Conservation (phyloP, 2,797 vertebrate genomes). For the Darevskia nairensis region DNA sequence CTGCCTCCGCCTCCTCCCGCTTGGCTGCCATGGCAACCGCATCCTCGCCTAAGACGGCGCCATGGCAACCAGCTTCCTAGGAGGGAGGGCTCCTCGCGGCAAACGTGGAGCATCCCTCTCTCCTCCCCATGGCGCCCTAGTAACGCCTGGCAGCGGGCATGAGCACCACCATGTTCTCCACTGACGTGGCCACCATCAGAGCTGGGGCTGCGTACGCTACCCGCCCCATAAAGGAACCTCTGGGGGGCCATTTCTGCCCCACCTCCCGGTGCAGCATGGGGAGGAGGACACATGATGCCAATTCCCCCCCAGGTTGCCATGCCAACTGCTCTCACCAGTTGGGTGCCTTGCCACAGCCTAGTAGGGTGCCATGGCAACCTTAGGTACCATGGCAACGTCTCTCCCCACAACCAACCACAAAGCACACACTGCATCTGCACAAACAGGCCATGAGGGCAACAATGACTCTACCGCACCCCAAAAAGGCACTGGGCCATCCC, state of each 20-base stretch:
- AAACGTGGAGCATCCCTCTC: not conserved
- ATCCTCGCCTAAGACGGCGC: not conserved
- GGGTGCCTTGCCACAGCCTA: slow-evolving; percentile 26
- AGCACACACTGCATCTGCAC: too few relatives aligned
- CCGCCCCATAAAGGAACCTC: not conserved
- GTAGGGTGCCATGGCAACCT: slow-evolving; percentile 35
- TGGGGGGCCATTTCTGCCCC: too few relatives aligned
- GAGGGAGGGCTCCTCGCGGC: not conserved
- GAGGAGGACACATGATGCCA: not conserved
- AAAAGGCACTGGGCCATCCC: too few relatives aligned
- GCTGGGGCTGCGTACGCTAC: not conserved
- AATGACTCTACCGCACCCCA: not conserved
- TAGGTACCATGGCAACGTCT: slow-evolving; percentile 10
- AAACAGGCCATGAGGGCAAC: not conserved
- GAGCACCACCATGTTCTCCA: not conserved
- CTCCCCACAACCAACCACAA: too few relatives aligned
- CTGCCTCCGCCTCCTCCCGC: not conserved
- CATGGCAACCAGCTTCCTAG: slow-evolving; percentile 23
- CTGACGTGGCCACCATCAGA: not conserved
- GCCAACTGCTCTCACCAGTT: slow-evolving; percentile 27
- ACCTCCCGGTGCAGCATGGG: not conserved
- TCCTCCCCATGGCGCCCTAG: not conserved
- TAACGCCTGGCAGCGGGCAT: not conserved
- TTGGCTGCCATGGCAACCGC: not conserved
- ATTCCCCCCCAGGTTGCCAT: slow-evolving; percentile 1